phyloP scores from a whole-genome alignment of 2,888 invertebrate species.

The Amblyjoppa proteus region DNA sequence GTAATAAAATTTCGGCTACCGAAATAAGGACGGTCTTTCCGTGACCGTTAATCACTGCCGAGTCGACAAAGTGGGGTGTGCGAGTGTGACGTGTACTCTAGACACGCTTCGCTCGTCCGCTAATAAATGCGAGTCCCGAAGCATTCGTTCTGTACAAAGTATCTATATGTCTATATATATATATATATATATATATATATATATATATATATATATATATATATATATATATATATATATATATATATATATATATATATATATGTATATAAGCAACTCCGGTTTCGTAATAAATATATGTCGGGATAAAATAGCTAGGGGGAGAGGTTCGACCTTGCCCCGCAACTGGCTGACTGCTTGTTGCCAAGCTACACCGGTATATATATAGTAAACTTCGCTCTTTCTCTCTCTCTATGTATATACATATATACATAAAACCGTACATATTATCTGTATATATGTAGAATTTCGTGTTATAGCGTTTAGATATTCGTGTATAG shows the following conservation, averaged over 20 bases:
- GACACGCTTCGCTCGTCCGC: constrained; percentile 27
- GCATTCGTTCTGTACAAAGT: constrained; percentile 30
- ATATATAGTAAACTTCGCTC: constrained; percentile 72
- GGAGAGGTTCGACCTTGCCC: constrained; percentile 83
- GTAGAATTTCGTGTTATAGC: constrained; percentile 31
- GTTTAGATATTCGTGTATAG: constrained; percentile 3
- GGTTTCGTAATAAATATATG: constrained; percentile 83
- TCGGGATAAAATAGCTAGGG: constrained; percentile 80
- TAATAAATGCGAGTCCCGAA: constrained; percentile 23
- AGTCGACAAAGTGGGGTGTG: neutral
- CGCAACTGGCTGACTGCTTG: constrained; percentile 81
- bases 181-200: constrained; percentile 30
- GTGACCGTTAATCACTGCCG: neutral
- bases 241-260: constrained; percentile 41
- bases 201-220: constrained; percentile 58
- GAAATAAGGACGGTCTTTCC: neutral
- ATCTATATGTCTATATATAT: neutral
- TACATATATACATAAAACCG: constrained; percentile 36
- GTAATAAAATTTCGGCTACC: neutral
- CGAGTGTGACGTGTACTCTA: constrained; percentile 17
- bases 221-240: no score
- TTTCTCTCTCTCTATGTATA: constrained; percentile 34
- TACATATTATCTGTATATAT: constrained; percentile 36
- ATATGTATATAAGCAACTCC: constrained; percentile 65
- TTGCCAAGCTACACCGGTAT: constrained; percentile 83